Evolutionary conservation across 2,888 invertebrate species (phyloP).

Genomic region (Gisinianus flammeolus): DNA sequence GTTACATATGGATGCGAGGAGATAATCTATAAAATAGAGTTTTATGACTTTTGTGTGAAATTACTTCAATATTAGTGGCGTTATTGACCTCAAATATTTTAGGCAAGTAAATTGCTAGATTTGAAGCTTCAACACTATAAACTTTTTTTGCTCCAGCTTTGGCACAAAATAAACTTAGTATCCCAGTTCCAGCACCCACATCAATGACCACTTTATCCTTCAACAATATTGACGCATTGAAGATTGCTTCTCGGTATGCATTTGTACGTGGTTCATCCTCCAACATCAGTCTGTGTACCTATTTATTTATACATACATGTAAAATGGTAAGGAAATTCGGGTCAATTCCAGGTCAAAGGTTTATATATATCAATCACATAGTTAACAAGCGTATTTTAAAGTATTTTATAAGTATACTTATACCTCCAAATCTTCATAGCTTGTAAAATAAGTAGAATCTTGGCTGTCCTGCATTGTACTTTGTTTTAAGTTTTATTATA

Average conservation of each 20-base stretch:
- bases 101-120: conserved; percentile 70
- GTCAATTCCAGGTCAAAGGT: conserved; percentile 54
- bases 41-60: too few relatives aligned
- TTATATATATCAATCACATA: conserved; percentile 41
- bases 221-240: conserved; percentile 69
- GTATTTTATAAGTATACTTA: too few relatives aligned
- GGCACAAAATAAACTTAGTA: conserved; percentile 87
- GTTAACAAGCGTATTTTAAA: not conserved
- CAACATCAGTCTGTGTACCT: conserved; percentile 83
- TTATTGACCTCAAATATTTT: conserved; percentile 75
- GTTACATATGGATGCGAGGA: too few relatives aligned
- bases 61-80: conserved; percentile 76
- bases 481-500: not conserved
- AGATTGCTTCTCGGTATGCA: conserved; percentile 81
- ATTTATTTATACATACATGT: conserved; percentile 40
- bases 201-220: conserved; percentile 81
- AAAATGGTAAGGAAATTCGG: conserved; percentile 55
- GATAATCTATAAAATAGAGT: too few relatives aligned
- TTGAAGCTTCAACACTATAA: conserved; percentile 83
- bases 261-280: conserved; percentile 76
- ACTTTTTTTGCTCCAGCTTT: conserved; percentile 88
- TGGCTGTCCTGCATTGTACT: conserved; percentile 53
- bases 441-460: conserved; percentile 70
- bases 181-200: conserved; percentile 85
- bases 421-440: conserved; percentile 80